phyloP scores from a whole-genome alignment of 2,888 invertebrate genomes.

The Dioctria linearis region DNA sequence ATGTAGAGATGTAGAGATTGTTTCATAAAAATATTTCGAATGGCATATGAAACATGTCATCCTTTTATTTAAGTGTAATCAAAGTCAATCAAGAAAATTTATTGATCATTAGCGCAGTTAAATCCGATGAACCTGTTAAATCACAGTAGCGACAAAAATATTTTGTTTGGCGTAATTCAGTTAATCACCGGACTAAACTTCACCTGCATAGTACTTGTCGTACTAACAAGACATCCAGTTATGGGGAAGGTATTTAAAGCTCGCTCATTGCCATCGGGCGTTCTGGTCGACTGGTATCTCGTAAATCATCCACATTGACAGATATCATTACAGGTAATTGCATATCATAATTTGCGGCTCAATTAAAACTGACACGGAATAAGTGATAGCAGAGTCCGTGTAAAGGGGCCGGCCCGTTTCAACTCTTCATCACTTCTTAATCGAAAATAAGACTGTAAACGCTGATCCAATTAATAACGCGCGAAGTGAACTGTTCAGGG shows the following conservation, averaged over 20 bases:
- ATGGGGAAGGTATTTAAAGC: slow-evolving; percentile 35
- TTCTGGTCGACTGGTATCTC: slow-evolving; percentile 3
- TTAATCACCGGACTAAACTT: not conserved
- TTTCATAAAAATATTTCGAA: too few relatives aligned
- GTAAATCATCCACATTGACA: slow-evolving; percentile 54
- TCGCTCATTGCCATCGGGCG: slow-evolving; percentile 10
- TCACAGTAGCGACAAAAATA: not conserved
- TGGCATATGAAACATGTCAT: too few relatives aligned
- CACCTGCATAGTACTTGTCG: not conserved
- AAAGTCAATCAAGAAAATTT: too few relatives aligned
- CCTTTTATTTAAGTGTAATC: too few relatives aligned
- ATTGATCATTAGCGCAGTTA: too few relatives aligned
- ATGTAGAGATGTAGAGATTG: too few relatives aligned
- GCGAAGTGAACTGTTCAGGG: not conserved
- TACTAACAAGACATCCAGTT: slow-evolving; percentile 7
- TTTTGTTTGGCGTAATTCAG: not conserved
- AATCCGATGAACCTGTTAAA: not conserved
- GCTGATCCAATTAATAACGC: slow-evolving; percentile 46
- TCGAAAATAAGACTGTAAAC: slow-evolving; percentile 41
- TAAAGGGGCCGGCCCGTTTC: slow-evolving; percentile 40
- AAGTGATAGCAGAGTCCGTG: slow-evolving; percentile 38
- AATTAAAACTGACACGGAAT: slow-evolving; percentile 54
- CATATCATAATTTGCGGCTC: slow-evolving; percentile 57
- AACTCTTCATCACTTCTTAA: slow-evolving; percentile 47
- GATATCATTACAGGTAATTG: slow-evolving; percentile 55